Percentiles rank a stretch among this genome's conserved stretches.
Conservation (phyloP, 2,113 vertebrate genomes). For the Alexandromys fortis region DNA sequence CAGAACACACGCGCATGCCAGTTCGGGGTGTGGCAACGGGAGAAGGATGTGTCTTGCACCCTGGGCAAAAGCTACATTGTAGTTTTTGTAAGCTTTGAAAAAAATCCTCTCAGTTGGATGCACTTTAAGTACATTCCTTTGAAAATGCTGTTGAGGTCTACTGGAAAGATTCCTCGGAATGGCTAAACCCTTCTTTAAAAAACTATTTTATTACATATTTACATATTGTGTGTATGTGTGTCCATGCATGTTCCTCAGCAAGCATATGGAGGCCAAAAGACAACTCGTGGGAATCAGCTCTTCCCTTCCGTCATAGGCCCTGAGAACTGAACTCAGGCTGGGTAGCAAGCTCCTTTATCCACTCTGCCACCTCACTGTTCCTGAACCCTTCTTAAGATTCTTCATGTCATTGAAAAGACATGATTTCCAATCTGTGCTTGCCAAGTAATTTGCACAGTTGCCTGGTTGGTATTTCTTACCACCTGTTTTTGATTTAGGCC, state of each 20-base stretch:
- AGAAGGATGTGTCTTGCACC: not conserved
- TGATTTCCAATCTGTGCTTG: not conserved
- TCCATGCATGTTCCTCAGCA: too few relatives aligned
- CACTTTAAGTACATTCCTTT: not conserved
- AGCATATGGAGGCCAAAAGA: not conserved
- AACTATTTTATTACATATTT: not conserved
- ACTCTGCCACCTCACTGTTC: not conserved
- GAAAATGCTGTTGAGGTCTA: not conserved
- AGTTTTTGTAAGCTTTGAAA: not conserved
- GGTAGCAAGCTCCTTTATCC: not conserved
- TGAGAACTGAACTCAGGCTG: not conserved
- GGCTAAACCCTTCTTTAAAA: not conserved
- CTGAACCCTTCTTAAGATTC: not conserved
- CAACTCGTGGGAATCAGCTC: not conserved
- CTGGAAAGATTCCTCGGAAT: not conserved
- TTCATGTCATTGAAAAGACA: not conserved
- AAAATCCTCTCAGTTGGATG: not conserved
- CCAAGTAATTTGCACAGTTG: not conserved
- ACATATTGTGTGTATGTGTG: too few relatives aligned
- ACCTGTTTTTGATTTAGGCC: slow-evolving; percentile 16
- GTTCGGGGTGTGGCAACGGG: not conserved
- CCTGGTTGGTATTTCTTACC: not conserved
- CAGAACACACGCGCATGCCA: not conserved
- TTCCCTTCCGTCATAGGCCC: not conserved
- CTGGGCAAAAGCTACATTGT: not conserved